phyloP scores from a whole-genome alignment of 53 echinoderm and acorn worm genomes.

The Temnopleurus reevesii region DNA sequence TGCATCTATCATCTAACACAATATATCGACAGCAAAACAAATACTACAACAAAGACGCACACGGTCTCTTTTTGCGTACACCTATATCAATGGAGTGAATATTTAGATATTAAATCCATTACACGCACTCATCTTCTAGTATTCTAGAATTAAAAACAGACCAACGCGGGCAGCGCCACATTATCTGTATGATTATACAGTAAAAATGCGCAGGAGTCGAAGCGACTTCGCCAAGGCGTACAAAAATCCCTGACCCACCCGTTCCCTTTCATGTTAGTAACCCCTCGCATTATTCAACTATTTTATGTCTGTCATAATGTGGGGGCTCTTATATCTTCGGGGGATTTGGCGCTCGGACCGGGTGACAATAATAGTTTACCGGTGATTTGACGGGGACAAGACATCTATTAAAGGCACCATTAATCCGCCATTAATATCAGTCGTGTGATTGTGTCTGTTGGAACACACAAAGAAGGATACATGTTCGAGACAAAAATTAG shows the following conservation, averaged over 20 bases:
- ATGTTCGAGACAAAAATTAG: neutral
- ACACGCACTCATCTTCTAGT: neutral
- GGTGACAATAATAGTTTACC: neutral
- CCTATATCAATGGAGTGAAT: neutral
- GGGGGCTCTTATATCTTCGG: neutral
- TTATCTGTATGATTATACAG: too few species aligned
- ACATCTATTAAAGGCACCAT: neutral
- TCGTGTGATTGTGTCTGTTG: neutral
- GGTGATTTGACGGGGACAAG: neutral
- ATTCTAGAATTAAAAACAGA: too few species aligned
- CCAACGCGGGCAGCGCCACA: too few species aligned
- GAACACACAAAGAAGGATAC: neutral
- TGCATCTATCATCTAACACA: neutral
- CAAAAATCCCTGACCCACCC: neutral
- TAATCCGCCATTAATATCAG: constrained; percentile 6
- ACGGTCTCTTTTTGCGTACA: neutral
- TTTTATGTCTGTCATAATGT: neutral
- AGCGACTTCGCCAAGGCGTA: too few species aligned
- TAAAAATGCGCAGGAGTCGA: too few species aligned
- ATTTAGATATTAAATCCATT: neutral
- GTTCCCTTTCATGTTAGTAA: constrained; percentile 3
- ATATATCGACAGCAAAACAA: constrained; percentile 20
- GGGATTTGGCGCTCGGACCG: constrained; percentile 8
- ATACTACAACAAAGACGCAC: neutral
- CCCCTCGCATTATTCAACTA: neutral